Evolutionary conservation across 2,797 vertebrate species (phyloP).

Genomic region (Choloepus didactylus): DNA sequence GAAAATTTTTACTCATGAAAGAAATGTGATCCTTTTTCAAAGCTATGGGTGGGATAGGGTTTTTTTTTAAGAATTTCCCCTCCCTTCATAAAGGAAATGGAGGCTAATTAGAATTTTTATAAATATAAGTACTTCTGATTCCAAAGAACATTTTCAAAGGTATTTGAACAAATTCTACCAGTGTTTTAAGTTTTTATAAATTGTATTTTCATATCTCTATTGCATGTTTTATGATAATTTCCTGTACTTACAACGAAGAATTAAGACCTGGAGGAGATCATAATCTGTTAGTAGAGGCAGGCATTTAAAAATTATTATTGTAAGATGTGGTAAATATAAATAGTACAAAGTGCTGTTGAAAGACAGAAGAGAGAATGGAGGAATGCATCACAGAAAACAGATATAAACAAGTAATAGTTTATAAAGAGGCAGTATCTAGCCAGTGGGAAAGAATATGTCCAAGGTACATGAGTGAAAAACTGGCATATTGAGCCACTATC

Average conservation of each 20-base stretch:
- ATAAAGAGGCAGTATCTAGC: not conserved
- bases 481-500: not conserved
- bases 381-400: not conserved
- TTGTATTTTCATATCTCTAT: not conserved
- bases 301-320: not conserved
- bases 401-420: not conserved
- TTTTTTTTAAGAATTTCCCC: not conserved
- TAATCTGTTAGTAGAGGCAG: not conserved
- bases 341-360: not conserved
- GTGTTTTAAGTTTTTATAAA: not conserved
- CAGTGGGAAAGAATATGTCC: not conserved
- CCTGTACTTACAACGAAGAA: not conserved
- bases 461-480: not conserved
- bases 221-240: not conserved
- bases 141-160: not conserved
- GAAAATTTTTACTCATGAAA: slow-evolving; percentile 53
- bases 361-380: not conserved
- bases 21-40: slow-evolving; percentile 30
- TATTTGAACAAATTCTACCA: not conserved
- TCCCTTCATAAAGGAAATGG: not conserved
- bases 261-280: not conserved
- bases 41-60: not conserved
- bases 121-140: slow-evolving; percentile 1
- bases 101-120: slow-evolving; percentile 1
- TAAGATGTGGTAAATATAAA: not conserved